A percentile compares a stretch with the other conserved stretches of the same genome.
Conservation (phyloP, 2,113 vertebrate genomes). For the Lepus europaeus region DNA sequence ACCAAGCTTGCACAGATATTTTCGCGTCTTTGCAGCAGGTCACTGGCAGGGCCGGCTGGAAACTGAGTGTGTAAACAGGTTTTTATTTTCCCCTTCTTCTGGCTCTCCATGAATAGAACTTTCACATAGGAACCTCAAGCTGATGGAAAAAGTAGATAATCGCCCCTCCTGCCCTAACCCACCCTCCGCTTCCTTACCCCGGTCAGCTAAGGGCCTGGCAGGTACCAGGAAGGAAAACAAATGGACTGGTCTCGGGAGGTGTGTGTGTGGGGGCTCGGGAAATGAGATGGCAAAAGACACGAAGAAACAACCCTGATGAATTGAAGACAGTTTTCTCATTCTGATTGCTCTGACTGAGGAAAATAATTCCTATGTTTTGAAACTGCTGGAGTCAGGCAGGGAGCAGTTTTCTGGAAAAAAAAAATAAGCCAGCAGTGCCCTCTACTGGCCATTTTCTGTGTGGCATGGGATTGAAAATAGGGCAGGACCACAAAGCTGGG, state of each 20-base stretch:
- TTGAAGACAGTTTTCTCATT: slow-evolving; percentile 61
- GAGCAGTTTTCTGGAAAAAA: background rate
- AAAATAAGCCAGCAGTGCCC: slow-evolving; percentile 60
- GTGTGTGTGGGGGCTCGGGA: background rate
- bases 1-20: slow-evolving; percentile 80
- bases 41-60: slow-evolving; percentile 86
- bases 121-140: slow-evolving; percentile 83
- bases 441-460: slow-evolving; percentile 52
- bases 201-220: slow-evolving; percentile 65
- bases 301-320: slow-evolving; percentile 51
- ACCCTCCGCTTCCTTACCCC: slow-evolving; percentile 53
- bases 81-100: slow-evolving; percentile 81
- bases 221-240: slow-evolving; percentile 40
- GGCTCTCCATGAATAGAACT: slow-evolving; percentile 85
- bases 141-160: slow-evolving; percentile 85
- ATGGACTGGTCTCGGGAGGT: slow-evolving; percentile 7
- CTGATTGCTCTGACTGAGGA: slow-evolving; percentile 71
- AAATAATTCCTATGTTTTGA: slow-evolving; percentile 73
- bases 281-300: slow-evolving; percentile 22
- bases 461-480: background rate
- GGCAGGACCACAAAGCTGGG: background rate
- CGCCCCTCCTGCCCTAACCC: slow-evolving; percentile 57
- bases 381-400: background rate
- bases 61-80: slow-evolving; percentile 85
- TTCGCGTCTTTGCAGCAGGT: slow-evolving; percentile 84